phyloP scores from a whole-genome alignment of 2,888 invertebrate genomes.

The Xestoiulus laeticollis region DNA sequence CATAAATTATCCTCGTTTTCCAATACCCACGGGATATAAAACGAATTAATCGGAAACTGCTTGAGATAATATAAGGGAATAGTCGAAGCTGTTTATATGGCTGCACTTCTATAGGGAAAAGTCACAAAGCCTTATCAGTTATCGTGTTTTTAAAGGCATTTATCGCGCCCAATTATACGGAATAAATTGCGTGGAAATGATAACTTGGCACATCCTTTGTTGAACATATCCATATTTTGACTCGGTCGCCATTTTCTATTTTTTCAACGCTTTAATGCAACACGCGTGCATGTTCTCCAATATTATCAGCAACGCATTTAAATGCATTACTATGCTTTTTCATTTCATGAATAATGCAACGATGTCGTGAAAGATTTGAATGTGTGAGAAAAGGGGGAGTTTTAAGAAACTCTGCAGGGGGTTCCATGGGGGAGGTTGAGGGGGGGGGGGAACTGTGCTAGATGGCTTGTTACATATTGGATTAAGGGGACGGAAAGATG shows the following conservation, averaged over 20 bases:
- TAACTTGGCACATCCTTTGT: not conserved
- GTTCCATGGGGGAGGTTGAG: not conserved
- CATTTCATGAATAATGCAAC: slow-evolving; percentile 50
- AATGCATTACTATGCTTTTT: slow-evolving; percentile 51
- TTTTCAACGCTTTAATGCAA: not conserved
- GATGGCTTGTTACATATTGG: slow-evolving; percentile 33
- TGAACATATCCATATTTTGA: not conserved
- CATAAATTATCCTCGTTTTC: too few species aligned
- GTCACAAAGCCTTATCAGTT: too few species aligned
- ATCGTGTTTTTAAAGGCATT: not conserved
- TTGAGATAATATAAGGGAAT: too few species aligned
- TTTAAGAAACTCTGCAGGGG: slow-evolving; percentile 43
- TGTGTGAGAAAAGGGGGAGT: slow-evolving; percentile 36
- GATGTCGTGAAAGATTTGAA: slow-evolving; percentile 47
- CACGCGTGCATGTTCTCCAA: slow-evolving; percentile 2
- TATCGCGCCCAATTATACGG: not conserved
- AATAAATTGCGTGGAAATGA: not conserved
- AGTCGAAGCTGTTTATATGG: too few species aligned
- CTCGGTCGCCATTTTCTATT: not conserved
- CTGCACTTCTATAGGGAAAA: too few species aligned
- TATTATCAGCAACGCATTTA: slow-evolving; percentile 49
- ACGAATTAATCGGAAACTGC: too few species aligned
- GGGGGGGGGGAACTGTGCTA: not conserved
- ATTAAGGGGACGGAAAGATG: slow-evolving; percentile 1
- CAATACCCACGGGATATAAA: too few species aligned